Percentiles rank a stretch among this genome's conserved stretches.
These are phyloP conservation scores for Fulmarus glacialis DNA, from an alignment of 2,113 vertebrate genomes.

Conservation along the genomic window DNA sequence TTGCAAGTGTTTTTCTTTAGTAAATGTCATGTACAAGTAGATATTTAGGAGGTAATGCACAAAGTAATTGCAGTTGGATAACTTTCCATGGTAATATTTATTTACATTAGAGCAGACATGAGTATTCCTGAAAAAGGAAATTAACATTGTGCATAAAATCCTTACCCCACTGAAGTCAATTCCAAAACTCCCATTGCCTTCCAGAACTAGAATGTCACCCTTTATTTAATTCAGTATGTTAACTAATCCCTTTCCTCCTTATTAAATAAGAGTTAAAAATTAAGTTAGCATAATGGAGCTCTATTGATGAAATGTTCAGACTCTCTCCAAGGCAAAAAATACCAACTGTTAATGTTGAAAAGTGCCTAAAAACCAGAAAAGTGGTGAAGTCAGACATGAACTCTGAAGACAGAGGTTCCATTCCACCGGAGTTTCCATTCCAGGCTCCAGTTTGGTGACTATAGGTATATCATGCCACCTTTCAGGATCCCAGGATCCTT, in stretches of 20 bases:
- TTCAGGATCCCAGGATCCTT: not conserved
- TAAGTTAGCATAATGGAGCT: not conserved
- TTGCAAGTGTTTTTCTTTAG: slow-evolving; percentile 82
- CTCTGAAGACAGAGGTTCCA: not conserved
- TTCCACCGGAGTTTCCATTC: not conserved
- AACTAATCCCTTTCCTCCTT: not conserved
- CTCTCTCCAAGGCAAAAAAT: not conserved
- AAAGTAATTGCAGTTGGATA: slow-evolving; percentile 67
- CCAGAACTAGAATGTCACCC: not conserved
- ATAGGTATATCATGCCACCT: not conserved
- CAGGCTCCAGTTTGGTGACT: not conserved
- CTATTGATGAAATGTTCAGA: not conserved
- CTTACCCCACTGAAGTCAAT: not conserved
- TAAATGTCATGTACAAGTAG: slow-evolving; percentile 83
- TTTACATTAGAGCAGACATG: slow-evolving; percentile 5
- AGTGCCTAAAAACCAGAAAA: not conserved
- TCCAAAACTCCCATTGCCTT: not conserved
- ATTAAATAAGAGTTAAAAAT: not conserved
- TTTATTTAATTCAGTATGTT: not conserved
- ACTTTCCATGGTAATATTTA: slow-evolving; percentile 28
- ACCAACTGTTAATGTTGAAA: not conserved
- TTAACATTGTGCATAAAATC: slow-evolving; percentile 17
- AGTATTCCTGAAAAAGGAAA: slow-evolving; percentile 11
- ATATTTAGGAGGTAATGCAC: slow-evolving; percentile 73
- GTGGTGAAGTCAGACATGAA: not conserved